Conservation (phyloP, 1,140 invertebrate species). For the Bombus ignitus region DNA sequence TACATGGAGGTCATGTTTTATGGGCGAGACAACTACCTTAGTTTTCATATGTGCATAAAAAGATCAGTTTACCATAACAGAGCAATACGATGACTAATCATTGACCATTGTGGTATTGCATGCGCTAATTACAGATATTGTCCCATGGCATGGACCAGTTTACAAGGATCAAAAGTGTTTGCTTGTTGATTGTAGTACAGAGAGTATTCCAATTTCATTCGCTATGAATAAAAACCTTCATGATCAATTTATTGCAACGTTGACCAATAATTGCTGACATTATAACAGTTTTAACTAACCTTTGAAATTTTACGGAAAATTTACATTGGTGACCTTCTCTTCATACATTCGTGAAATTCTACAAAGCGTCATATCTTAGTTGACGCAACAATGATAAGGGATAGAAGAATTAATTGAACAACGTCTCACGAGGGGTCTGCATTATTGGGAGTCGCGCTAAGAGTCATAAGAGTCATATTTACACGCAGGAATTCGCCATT, state of each 20-base stretch:
- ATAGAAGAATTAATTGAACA: constrained; percentile 1
- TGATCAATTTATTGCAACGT: not conserved
- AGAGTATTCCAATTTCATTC: not conserved
- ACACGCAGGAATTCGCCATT: not conserved
- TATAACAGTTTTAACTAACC: not conserved
- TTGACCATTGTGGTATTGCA: not conserved
- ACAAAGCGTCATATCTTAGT: not conserved
- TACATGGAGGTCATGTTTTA: too few relatives aligned
- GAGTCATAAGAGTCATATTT: not conserved
- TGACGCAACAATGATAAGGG: not conserved
- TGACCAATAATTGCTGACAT: not conserved
- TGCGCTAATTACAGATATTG: constrained; percentile 7
- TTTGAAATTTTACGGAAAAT: not conserved
- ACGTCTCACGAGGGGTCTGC: not conserved
- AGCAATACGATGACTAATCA: not conserved
- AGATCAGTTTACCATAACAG: not conserved
- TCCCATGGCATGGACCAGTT: not conserved
- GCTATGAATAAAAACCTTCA: not conserved
- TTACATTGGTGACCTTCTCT: too few relatives aligned
- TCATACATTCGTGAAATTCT: not conserved
- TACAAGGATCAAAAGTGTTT: constrained; percentile 11
- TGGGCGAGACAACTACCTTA: not conserved
- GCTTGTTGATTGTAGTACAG: not conserved
- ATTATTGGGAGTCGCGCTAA: not conserved
- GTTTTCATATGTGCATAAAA: not conserved